Evolutionary conservation across 2,113 vertebrate genomes (phyloP).

Genomic region (Dryoscopus gambensis): DNA sequence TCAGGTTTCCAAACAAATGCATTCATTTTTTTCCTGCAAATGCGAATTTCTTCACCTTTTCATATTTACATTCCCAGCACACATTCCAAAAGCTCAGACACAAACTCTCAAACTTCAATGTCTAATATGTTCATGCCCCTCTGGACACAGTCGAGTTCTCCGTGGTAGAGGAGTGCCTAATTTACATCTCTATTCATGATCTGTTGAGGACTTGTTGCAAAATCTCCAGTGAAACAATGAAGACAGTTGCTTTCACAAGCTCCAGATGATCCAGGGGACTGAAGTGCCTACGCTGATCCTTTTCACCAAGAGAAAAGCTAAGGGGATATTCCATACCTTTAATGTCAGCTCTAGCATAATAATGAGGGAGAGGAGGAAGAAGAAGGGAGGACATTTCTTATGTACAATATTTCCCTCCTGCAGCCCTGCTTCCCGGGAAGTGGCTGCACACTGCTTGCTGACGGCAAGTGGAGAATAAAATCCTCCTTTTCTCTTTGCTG

Average conservation of each 20-base stretch:
- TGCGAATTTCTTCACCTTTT: background rate
- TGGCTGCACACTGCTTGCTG: background rate
- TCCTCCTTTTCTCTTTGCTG: background rate
- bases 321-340: background rate
- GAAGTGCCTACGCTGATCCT: rapidly evolving
- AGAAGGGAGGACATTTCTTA: background rate
- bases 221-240: background rate
- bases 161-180: background rate
- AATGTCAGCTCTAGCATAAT: background rate
- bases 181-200: background rate
- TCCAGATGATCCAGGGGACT: background rate
- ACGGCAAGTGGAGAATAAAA: background rate
- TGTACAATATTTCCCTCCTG: background rate
- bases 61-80: background rate
- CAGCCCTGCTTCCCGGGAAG: background rate
- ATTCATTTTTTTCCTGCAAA: background rate
- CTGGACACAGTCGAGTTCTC: background rate
- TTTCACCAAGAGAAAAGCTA: background rate
- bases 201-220: background rate
- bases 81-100: background rate
- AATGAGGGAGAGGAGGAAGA: background rate
- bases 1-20: background rate
- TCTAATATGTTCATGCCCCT: background rate
- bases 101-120: background rate
- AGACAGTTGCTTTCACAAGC: background rate